Percentiles rank a stretch among this genome's conserved stretches.
Evolutionary conservation across 2,113 vertebrate species (phyloP).

Genomic region (Suricata suricatta): DNA sequence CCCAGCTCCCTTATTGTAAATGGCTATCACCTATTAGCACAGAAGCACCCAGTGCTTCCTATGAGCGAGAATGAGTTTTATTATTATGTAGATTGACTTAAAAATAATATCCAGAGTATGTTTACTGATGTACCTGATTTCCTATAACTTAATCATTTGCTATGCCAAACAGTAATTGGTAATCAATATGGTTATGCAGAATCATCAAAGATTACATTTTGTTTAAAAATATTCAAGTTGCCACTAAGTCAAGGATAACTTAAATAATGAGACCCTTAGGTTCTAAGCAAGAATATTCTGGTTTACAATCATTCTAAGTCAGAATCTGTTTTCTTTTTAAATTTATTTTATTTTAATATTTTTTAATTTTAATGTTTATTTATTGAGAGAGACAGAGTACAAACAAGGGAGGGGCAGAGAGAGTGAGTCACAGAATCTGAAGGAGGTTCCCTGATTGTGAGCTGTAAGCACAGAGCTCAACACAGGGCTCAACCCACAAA

Average conservation of each 20-base stretch:
- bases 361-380: too few species aligned
- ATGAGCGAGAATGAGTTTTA: background rate
- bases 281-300: background rate
- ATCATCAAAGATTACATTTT: background rate
- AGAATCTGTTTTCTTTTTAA: background rate
- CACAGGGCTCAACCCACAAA: too few species aligned
- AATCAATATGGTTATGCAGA: background rate
- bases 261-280: background rate
- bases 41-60: background rate
- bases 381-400: too few species aligned
- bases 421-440: too few species aligned
- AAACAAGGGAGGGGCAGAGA: too few species aligned
- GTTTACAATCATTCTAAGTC: background rate
- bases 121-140: background rate
- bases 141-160: background rate
- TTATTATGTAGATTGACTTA: background rate
- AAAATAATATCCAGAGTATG: background rate
- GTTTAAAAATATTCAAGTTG: background rate
- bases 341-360: too few species aligned
- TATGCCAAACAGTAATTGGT: background rate
- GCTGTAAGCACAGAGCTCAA: too few species aligned
- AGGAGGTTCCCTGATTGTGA: too few species aligned
- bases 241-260: background rate
- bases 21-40: background rate
- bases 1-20: conserved; percentile 2